Evolutionary conservation across 2,797 vertebrate species (phyloP), one percentile per base, ranked within the genome.

Genomic region (Hipposideros larvatus): DNA sequence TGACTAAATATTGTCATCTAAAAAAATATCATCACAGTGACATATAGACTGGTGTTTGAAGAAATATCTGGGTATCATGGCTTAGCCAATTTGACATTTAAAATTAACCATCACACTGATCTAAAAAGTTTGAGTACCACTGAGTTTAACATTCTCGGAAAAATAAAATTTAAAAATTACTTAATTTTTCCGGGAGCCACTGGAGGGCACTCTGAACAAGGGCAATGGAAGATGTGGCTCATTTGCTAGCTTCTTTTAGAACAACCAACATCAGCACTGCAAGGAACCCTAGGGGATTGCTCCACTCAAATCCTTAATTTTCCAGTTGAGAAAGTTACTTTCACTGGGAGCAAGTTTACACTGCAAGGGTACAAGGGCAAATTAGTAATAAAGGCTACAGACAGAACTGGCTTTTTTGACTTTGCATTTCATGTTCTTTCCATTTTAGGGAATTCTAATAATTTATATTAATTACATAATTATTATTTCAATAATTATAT

Each of bases 161-260:
- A 73, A 59, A 43, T 31, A 13, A 82, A 65, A 43, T 51, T 18
- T 8, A 8, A 19, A 37, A 46, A 66, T 61, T 1, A 11, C 3
- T 34, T 21, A 28, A 46, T 73, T 79, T 80, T 68, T 63, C 48
- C 31, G 28, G 8, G 0, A 22, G 19, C 94, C 98, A 95, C 98
- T 83, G 87, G 98, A 94, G 97, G 98, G 94, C 97, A 91, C 96
- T 75, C 11, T 71, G 75, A 91, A 22, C 97, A 84, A 90, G 80
- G 83, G 80, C 94, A 97, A 95, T 28, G n/a, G 26, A 75, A 90
- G 14, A 6, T 0, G 6, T 0, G 31, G 7, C 6, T 46, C 24
- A 0, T 34, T 2, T 0, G 37, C 21, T 21, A 11, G 65, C 87
- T 37, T 37, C 11, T 61, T 51, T 80, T 48, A 14, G 21, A 85